Evolutionary conservation across 2,797 vertebrate species (phyloP), one percentile per base, ranked within the genome.

Genomic region (Gephyroberyx darwinii): DNA sequence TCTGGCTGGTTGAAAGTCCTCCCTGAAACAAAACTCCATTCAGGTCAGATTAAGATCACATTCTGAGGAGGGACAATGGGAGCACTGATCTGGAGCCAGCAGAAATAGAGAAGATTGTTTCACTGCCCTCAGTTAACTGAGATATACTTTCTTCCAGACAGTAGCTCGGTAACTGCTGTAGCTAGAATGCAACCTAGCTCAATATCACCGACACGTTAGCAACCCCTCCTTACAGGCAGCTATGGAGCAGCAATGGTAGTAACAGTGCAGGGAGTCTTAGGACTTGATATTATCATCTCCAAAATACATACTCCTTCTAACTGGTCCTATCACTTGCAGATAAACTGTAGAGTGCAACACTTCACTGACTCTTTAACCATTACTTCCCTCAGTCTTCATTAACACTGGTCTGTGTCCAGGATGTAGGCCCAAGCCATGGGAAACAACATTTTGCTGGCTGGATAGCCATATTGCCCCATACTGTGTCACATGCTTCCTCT

Each of bases 31-130:
- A 90, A 86, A 87, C 88, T 76, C 85, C 51, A 89, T 90, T 93
- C 90, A 91, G 82, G 77, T 71, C 80, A 92, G 90, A 90, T 91
- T 90, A 92, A 91, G 90, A 92, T 92, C 88, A 73, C 83, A 89
- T 92, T 91, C 90, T 86, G 86, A 75, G 14, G 69, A 65, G 76
- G 88, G 84, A 92, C 89, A 93, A 92, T 90, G 84, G 71, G 72
- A 70, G 81, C 86, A 88, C 87, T 92, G 89, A 91, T 91, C 84
- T 88, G 63, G 60, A 83, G 75, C 78, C 76, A 79, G 85, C 70
- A 81, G 86, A 84, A 90, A 92, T 69, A 75, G 80, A 91, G 87
- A 87, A 83, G 79, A 86, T 88, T 85, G 81, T 86, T 81, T 80
- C 69, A 62, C 78, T 74, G 84, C 79, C 79, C 81, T 82, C 57